Base-by-base conservation (phyloP, 1,140 invertebrate species). In the Globodera ellingtonae region DNA sequence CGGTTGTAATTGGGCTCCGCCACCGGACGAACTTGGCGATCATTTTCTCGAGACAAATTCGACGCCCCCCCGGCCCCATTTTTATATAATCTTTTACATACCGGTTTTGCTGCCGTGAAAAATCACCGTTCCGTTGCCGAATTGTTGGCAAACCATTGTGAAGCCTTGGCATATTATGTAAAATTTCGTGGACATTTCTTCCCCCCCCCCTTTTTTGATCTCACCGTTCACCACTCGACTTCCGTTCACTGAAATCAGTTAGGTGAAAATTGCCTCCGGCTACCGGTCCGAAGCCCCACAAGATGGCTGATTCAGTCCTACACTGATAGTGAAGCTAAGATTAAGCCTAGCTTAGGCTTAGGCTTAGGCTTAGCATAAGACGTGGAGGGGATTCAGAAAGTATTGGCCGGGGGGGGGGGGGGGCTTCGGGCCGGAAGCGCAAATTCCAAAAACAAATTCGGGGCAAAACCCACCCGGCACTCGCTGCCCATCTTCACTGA, bases 51-150 rank as follows among this genome's bases (percentile, higher is more conserved):
- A 35, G 35, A 35, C n/a, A 46, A 18, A 24, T 35, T 67, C 50
- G 13, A 7, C 67, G 0, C n/a, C 15, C 15, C 15, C 1, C 1
- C 56, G 0, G 13, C 1, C 10, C 10, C 15, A 2, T 35, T 35
- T 35, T 35, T 35, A 3, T n/a, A 35, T 35, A 35, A 75, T 66
- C 13, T 75, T 15, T 70, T 6, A 35, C 35, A 15, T 79, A 47
- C 77, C 74, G 10, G 81, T 47, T 70, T 87, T 85, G n/a, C 72
- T 67, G 15, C 84, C 85, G 66, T 83, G 85, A 70, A 85, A 87
- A 46, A 86, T 72, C 8, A 85, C 85, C 7, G 84, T 85, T 35
- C 84, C 84, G 66, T 85, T 85, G 0, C 44, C 72, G 72, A 81
- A 85, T 72, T 85, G 83, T 47, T 78, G 75, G 52, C 84, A 85